Evolutionary conservation across 2,888 invertebrate species (phyloP).

Genomic region (Drosophila dives): DNA sequence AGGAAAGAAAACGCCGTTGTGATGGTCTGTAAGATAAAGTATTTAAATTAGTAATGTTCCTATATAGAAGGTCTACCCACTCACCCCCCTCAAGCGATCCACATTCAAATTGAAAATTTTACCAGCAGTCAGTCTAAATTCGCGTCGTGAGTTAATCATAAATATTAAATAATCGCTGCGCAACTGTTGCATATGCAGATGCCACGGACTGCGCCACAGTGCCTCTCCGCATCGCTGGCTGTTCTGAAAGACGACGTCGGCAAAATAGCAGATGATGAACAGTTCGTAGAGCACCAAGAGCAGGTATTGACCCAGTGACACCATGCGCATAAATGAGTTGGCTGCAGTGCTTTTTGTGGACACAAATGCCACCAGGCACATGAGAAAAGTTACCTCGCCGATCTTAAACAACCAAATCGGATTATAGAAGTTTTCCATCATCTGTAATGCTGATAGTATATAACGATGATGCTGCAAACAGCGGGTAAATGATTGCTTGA

Average conservation of each 20-base stretch:
- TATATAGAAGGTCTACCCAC: background rate
- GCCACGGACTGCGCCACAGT: slow-evolving; percentile 78
- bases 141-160: slow-evolving; percentile 63
- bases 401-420: slow-evolving; percentile 82
- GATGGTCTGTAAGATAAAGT: slow-evolving; percentile 66
- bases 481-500: slow-evolving; percentile 61
- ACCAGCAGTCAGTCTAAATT: slow-evolving; percentile 76
- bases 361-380: slow-evolving; percentile 82
- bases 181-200: slow-evolving; percentile 68
- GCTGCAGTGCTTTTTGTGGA: slow-evolving; percentile 78
- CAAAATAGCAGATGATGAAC: slow-evolving; percentile 81
- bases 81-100: slow-evolving; percentile 63
- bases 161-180: slow-evolving; percentile 75
- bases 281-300: slow-evolving; percentile 75
- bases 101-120: slow-evolving; percentile 78
- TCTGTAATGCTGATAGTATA: slow-evolving; percentile 70
- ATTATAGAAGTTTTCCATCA: slow-evolving; percentile 81
- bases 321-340: slow-evolving; percentile 73
- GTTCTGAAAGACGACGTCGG: slow-evolving; percentile 72
- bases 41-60: background rate
- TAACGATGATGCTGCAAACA: slow-evolving; percentile 82
- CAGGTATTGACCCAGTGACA: slow-evolving; percentile 78
- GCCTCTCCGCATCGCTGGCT: slow-evolving; percentile 80
- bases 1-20: slow-evolving; percentile 82
- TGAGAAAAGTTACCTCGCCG: slow-evolving; percentile 76